Base-by-base conservation (phyloP, 2,113 vertebrate genomes). In the Prietella phreatophila region DNA sequence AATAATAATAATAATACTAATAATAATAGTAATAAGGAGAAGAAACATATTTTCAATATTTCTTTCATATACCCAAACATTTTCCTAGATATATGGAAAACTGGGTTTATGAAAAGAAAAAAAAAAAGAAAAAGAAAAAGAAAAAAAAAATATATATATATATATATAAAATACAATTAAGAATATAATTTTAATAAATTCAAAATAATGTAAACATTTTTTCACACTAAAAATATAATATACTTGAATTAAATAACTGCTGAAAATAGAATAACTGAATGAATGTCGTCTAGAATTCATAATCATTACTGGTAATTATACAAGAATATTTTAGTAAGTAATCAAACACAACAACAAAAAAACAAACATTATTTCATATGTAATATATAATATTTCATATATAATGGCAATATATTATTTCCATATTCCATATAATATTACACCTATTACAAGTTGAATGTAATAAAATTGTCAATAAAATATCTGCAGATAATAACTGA, bases 391-490 rank as follows among this genome's bases (percentile, higher is more conserved):
- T 76, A 86, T 20, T 69, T 58, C 61, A 25, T 78, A 47, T 50
- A 78, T 47, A 56, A 30, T 4, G n/a, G 11, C 30, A 47, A 65
- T 58, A 30, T 39, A 75, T 82, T 75, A 76, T 82, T 76, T 42
- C 15, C 22, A 85, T 47, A 47, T 42, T 3, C 47, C 22, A 25
- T 17, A 87, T 91, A 81, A 87, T 67, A 0, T 88, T 83, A 3
- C 15, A 36, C 79, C 47, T 5, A 78, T 86, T 63, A 61, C 11
- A 61, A 15, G 8, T 39, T 61, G 11, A 61, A 39, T 13, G 55
- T 6, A 58, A 81, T 58, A 11, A 33, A 81, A 36, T 2, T 22
- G 79, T 58, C 7, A 1, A 36, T 36, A 82, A 19, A 30, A n/a
- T 17, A 19, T 58, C 53, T 33, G 19, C n/a, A 61, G 42, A 61